Base-by-base conservation (phyloP, 2,797 vertebrate genomes). In the Mallotus villosus region DNA sequence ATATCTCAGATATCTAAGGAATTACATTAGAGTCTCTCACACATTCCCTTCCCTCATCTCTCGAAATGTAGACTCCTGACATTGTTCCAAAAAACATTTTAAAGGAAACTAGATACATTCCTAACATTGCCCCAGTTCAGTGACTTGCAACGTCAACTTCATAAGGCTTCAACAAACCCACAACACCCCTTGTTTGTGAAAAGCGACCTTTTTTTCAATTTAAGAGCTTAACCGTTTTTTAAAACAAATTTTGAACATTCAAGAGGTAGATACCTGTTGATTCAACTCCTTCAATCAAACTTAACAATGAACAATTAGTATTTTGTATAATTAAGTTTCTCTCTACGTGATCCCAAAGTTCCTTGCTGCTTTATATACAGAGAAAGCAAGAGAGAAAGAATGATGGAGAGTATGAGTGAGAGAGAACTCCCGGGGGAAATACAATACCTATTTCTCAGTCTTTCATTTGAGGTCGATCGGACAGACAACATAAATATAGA, bases 71-170 rank as follows among this genome's bases (percentile, higher is more conserved):
- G 72, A 71, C 67, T 55, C 63, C 78, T 81, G 79, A 84, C 70
- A 66, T 22, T 9, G 68, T 60, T 81, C 76, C 85, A 85, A 76
- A 88, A 88, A 81, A 58, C 11, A 63, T 83, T 84, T 84, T 84
- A 85, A 77, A 72, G 72, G 76, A 82, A 83, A 84, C 68, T 34
- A 57, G 71, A 83, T 68, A 77, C 61, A 34, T 71, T 74, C 51
- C 57, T 22, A 69, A 65, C 32, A 63, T 64, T 70, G 70, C 53
- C 65, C 71, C 57, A 66, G 70, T 79, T 29, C 67, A 57, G 34
- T 57, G 73, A 72, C 34, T 41, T n/a, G 67, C 32, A 27, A 58
- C 62, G 58, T 68, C 22, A 72, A 46, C 34, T 71, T 60, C 69
- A 46, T 72, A n/a, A 63, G 55, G 71, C 72, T 72, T 46, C 41